phyloP scores from a whole-genome alignment of 1,140 invertebrate species.

The Drosophila equinoxialis region DNA sequence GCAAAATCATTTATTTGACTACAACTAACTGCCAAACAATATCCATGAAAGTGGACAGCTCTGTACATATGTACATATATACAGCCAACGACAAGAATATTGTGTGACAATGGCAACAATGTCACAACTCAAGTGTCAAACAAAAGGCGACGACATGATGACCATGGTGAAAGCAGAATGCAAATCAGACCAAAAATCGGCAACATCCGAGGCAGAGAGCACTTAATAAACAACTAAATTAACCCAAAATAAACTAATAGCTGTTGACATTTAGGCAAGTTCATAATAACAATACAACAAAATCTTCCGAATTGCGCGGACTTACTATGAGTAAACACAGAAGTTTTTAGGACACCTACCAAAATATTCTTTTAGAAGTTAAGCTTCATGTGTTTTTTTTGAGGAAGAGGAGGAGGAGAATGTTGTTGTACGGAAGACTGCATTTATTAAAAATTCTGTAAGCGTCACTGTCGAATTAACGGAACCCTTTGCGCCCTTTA shows the following conservation, averaged over 20 bases:
- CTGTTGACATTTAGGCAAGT: neutral
- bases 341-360: no score
- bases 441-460: no score
- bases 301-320: no score
- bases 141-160: conserved; percentile 60
- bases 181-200: conserved; percentile 14
- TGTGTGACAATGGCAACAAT: conserved; percentile 63
- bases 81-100: conserved; percentile 27
- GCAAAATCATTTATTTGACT: conserved; percentile 51
- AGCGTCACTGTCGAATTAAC: no score
- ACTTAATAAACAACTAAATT: conserved; percentile 9
- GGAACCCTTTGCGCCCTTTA: no score
- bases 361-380: no score
- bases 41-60: conserved; percentile 49
- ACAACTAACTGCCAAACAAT: conserved; percentile 53
- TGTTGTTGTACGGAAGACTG: no score
- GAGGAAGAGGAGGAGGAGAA: no score
- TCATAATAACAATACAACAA: neutral
- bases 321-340: no score
- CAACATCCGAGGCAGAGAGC: neutral
- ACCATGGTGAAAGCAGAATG: conserved; percentile 40
- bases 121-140: conserved; percentile 69
- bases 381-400: no score
- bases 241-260: conserved; percentile 8
- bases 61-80: neutral